Percentiles rank a stretch among this genome's conserved stretches.
Evolutionary conservation across 2,797 vertebrate species (phyloP).

Genomic region (Nyctalus aviator): DNA sequence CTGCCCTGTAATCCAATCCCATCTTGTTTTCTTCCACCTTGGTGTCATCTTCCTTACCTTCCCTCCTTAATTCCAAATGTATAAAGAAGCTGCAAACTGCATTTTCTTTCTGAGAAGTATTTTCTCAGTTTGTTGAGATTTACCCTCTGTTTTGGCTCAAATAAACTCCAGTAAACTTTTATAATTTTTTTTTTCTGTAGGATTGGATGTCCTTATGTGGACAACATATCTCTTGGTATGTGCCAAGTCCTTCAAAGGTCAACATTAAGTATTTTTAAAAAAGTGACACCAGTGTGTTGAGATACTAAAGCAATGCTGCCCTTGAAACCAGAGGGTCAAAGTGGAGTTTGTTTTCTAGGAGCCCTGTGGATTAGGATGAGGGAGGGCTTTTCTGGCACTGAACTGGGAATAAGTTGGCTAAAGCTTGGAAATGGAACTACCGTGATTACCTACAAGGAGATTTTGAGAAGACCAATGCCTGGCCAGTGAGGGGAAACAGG

Average conservation of each 20-base stretch:
- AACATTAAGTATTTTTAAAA: slow-evolving; percentile 23
- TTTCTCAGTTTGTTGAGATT: not conserved
- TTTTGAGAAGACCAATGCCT: not conserved
- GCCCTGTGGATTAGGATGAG: not conserved
- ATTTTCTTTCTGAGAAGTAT: not conserved
- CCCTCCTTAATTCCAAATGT: not conserved
- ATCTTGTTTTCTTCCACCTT: not conserved
- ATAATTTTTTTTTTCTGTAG: not conserved
- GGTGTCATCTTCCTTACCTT: not conserved
- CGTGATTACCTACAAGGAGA: not conserved
- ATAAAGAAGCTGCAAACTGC: not conserved
- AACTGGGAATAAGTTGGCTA: not conserved
- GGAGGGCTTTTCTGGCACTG: not conserved
- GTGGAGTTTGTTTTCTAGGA: not conserved
- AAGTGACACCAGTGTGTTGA: not conserved
- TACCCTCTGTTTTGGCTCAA: not conserved
- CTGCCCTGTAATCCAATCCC: not conserved
- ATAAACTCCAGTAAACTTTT: not conserved
- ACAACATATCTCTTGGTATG: not conserved
- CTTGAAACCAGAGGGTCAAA: not conserved
- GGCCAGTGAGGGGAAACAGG: not conserved
- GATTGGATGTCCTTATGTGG: not conserved
- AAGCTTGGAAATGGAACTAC: not conserved
- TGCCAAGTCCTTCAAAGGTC: not conserved
- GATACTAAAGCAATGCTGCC: not conserved